phyloP scores from a whole-genome alignment of 2,113 vertebrate species.

The Alligator mississippiensis region DNA sequence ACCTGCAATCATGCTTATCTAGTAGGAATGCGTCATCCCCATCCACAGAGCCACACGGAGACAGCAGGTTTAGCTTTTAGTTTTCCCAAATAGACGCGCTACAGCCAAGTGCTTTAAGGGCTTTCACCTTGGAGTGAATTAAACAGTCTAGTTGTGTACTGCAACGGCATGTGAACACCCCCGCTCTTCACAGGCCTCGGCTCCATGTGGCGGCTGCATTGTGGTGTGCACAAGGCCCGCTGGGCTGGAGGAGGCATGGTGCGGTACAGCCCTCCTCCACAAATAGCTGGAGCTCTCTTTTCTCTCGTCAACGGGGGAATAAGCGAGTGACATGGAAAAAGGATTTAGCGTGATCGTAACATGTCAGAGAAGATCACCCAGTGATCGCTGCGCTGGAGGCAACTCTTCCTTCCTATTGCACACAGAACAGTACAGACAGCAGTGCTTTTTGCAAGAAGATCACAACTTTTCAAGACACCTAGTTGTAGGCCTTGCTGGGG shows the following conservation, averaged over 20 bases:
- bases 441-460: background rate
- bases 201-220: background rate
- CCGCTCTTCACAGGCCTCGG: background rate
- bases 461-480: background rate
- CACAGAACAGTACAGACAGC: background rate
- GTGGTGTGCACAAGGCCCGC: background rate
- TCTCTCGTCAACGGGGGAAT: background rate
- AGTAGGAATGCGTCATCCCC: fast-evolving
- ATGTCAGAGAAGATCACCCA: too few relatives aligned
- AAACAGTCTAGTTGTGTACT: background rate
- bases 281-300: background rate
- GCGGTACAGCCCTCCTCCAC: background rate
- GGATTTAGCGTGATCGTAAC: background rate
- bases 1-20: background rate
- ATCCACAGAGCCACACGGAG: fast-evolving
- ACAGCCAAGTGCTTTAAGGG: fast-evolving
- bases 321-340: background rate
- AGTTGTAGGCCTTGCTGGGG: too few relatives aligned
- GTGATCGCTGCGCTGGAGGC: background rate
- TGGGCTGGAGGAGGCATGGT: background rate
- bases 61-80: background rate
- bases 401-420: background rate
- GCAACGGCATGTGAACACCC: background rate
- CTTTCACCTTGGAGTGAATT: fast-evolving
- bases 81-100: background rate